These are phyloP conservation scores for Sebastes melanostomus DNA, from an alignment of 2,797 vertebrate species.

Conservation along the genomic window DNA sequence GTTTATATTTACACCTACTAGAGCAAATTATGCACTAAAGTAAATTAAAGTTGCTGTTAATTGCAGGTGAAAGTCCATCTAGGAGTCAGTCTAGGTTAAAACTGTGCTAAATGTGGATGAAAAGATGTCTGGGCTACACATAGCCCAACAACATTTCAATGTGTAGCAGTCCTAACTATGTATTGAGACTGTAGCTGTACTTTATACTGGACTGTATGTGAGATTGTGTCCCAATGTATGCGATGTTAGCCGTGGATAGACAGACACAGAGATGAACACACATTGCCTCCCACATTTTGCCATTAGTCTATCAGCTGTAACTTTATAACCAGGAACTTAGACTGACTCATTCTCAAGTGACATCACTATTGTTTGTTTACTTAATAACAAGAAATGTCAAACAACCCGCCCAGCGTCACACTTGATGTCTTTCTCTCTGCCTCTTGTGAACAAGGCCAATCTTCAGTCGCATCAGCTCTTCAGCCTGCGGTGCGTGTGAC, in stretches of 20 bases:
- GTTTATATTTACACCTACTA: neutral
- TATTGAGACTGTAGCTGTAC: too few species aligned
- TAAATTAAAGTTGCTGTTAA: neutral
- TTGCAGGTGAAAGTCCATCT: neutral
- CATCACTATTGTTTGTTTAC: constrained; percentile 31
- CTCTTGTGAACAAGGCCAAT: constrained; percentile 8
- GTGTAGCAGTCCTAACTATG: too few species aligned
- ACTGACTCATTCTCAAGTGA: constrained; percentile 11
- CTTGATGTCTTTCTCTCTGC: neutral
- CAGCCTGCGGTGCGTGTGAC: constrained; percentile 18
- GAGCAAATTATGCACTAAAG: neutral
- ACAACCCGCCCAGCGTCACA: neutral
- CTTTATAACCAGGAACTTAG: constrained; percentile 4
- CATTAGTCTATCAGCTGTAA: neutral
- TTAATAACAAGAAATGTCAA: constrained; percentile 25
- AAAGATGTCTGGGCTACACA: neutral
- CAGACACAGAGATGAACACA: neutral
- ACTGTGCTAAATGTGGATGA: neutral
- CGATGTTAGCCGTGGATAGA: too few species aligned
- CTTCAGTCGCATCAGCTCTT: constrained; percentile 18
- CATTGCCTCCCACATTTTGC: neutral
- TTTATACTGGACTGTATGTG: accelerated
- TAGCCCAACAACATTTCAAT: too few species aligned
- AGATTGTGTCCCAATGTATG: too few species aligned
- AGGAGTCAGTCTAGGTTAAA: neutral